phyloP scores from a whole-genome alignment of 2,797 vertebrate genomes.

The Pygocentrus nattereri region DNA sequence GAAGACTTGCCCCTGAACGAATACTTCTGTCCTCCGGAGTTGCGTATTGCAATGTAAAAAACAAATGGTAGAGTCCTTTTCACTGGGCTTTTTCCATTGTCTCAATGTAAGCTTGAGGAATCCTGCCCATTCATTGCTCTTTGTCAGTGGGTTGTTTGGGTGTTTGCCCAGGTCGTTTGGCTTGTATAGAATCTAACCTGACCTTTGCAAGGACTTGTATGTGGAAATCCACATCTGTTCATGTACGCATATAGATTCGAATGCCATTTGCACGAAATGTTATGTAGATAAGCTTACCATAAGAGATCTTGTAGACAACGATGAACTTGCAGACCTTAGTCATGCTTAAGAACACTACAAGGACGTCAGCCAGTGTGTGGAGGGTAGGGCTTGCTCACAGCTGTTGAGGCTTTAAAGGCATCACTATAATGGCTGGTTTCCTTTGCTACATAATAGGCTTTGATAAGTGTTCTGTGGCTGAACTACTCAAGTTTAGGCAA shows the following conservation, averaged over 20 bases:
- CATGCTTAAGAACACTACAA: neutral
- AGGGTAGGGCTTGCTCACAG: slow-evolving; percentile 13
- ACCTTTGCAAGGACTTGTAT: neutral
- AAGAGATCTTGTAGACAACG: neutral
- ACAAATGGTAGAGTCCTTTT: slow-evolving; percentile 29
- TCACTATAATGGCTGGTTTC: slow-evolving; percentile 3
- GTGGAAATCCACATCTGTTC: neutral
- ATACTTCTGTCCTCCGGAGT: neutral
- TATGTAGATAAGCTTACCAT: slow-evolving; percentile 10
- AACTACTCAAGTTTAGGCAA: slow-evolving; percentile 38
- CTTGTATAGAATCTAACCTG: neutral
- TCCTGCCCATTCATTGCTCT: slow-evolving; percentile 6
- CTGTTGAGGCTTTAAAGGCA: slow-evolving; percentile 32
- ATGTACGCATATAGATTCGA: neutral
- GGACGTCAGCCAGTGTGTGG: neutral
- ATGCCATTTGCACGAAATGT: slow-evolving; percentile 1
- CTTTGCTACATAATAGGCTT: slow-evolving; percentile 23
- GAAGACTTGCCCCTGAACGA: neutral
- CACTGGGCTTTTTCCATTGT: slow-evolving; percentile 14
- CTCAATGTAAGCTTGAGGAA: neutral
- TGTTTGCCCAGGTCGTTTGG: neutral
- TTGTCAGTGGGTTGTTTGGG: slow-evolving; percentile 3
- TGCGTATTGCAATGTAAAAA: slow-evolving; percentile 14
- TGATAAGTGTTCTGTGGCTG: slow-evolving; percentile 37
- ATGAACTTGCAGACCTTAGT: neutral